phyloP scores from a whole-genome alignment of 2,797 vertebrate genomes.

The Chiroxiphia lanceolata region DNA sequence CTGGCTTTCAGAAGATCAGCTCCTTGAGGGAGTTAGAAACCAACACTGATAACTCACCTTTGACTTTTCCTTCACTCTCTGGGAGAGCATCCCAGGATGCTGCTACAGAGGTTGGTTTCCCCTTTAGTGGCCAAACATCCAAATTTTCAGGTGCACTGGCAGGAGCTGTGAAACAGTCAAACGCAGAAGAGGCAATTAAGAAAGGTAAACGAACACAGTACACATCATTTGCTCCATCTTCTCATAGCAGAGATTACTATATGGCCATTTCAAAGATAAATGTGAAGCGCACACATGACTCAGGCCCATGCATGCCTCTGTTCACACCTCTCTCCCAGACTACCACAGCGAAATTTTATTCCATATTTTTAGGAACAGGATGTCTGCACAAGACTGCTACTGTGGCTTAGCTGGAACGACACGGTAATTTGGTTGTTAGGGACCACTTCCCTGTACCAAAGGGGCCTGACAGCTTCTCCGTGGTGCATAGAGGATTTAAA shows the following conservation, averaged over 20 bases:
- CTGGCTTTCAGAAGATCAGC: neutral
- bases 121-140: slow-evolving; percentile 88
- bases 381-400: neutral
- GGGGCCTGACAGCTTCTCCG: fast-evolving
- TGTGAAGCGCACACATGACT: neutral
- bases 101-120: slow-evolving; percentile 88
- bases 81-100: slow-evolving; percentile 93
- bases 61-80: slow-evolving; percentile 90
- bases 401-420: neutral
- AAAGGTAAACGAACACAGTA: neutral
- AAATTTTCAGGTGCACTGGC: slow-evolving; percentile 93
- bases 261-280: neutral
- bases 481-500: neutral
- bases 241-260: neutral
- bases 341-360: neutral
- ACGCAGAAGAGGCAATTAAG: neutral
- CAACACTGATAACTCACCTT: slow-evolving; percentile 79
- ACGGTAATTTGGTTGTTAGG: neutral
- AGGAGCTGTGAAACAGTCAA: slow-evolving; percentile 80
- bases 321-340: neutral
- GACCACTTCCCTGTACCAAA: neutral
- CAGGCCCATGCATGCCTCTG: neutral
- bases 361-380: neutral
- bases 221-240: neutral
- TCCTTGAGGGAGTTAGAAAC: neutral